Evolutionary conservation across 2,888 invertebrate genomes (phyloP), one percentile per base, ranked within the genome.

Genomic region (Timema podura): DNA sequence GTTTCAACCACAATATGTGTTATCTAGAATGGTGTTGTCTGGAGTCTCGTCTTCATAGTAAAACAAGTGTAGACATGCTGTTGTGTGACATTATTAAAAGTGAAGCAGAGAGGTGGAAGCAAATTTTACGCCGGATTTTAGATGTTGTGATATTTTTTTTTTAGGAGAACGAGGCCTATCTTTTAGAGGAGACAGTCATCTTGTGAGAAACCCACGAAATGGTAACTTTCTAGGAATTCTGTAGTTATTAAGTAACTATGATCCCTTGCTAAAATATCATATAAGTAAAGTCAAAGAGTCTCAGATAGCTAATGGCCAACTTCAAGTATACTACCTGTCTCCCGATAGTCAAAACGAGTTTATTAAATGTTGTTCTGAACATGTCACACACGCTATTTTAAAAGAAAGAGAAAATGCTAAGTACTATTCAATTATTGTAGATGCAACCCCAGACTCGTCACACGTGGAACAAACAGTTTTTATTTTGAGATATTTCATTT

Each of bases 241-340:
- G 15, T 13, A n/a, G 30, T 5, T 57, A 9, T 16, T 57, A 7
- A 5, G 13, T 13, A 15, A 57, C 13, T 54, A 54, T 6, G 54
- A 54, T 54, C 10, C n/a, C 7, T 8, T 57, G 30, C 8, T 57
- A 57, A 15, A 57, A 54, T 5, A 54, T 16, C 57, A 57, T 57
- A 15, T 57, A n/a, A 30, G 30, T 30, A 30, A 30, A 30, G 1
- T 30, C 30, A 2, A 30, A 30, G 1, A 30, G 30, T 2, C 30
- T 30, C 30, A 30, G 30, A 30, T 30, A 30, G 30, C 30, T 57
- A 13, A 57, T 30, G 9, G n/a, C 15, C 5, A n/a, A 5, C 30
- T 57, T 16, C 57, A 57, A 57, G 57, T 57, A 57, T n/a, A 57
- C 8, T 57, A n/a, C 30, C 30, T 57, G 57, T 57, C 57, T 57